A percentile compares a stretch with the other conserved stretches of the same genome.
Evolutionary conservation across 2,113 vertebrate genomes (phyloP).

Genomic region (Caloenas nicobarica): DNA sequence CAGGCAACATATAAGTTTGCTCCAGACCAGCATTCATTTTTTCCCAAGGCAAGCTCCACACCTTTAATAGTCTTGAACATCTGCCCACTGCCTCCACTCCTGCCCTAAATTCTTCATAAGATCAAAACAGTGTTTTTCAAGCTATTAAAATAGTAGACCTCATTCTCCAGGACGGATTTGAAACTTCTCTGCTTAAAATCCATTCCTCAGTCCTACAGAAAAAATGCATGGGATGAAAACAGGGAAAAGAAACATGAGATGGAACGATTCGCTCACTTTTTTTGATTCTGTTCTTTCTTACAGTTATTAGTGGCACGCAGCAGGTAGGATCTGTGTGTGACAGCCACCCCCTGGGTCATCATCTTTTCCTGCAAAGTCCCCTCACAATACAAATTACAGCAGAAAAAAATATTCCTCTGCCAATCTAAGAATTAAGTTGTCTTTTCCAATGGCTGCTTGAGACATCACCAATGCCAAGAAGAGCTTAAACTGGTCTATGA

Average conservation of each 20-base stretch:
- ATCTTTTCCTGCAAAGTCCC: neutral
- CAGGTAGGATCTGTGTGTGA: neutral
- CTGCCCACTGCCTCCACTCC: neutral
- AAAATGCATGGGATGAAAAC: neutral
- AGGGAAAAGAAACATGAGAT: neutral
- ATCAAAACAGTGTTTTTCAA: neutral
- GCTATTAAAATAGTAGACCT: neutral
- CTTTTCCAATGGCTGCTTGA: neutral
- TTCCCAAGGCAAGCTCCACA: neutral
- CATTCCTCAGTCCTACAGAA: neutral
- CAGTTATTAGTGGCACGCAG: neutral
- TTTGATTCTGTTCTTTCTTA: neutral
- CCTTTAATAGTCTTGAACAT: neutral
- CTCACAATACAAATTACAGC: neutral
- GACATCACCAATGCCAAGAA: neutral
- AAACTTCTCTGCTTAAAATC: neutral
- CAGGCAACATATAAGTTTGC: neutral
- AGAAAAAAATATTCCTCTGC: neutral
- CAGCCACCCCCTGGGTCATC: neutral
- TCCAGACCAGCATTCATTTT: neutral
- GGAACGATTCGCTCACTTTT: neutral
- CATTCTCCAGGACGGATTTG: neutral
- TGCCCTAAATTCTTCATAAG: neutral
- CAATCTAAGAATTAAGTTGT: neutral
- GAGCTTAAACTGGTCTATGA: neutral